Evolutionary conservation across 2,888 invertebrate species (phyloP).

Genomic region (Caenorhabditis angaria): DNA sequence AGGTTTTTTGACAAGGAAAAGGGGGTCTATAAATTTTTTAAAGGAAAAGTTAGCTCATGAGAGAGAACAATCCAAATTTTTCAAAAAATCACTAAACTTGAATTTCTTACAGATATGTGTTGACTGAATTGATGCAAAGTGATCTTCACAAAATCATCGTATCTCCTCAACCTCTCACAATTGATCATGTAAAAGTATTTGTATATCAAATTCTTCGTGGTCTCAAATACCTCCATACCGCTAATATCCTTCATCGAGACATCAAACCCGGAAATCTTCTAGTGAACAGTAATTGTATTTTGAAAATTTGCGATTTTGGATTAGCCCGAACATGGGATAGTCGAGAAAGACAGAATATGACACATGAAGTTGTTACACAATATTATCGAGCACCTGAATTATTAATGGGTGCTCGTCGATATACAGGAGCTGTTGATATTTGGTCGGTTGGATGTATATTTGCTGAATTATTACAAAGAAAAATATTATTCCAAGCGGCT

Average conservation of each 20-base stretch:
- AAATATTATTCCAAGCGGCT: conserved; percentile 97
- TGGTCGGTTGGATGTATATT: conserved; percentile 99
- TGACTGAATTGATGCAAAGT: conserved; percentile 98
- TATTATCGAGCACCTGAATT: conserved; percentile 99
- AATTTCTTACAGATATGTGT: conserved; percentile 85
- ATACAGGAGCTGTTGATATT: conserved; percentile 94
- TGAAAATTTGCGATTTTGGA: conserved; percentile 99
- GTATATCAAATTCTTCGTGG: conserved; percentile 99
- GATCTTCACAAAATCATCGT: conserved; percentile 99
- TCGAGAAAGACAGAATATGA: conserved; percentile 92
- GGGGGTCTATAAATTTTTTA: conserved; percentile 26
- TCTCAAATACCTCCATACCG: conserved; percentile 97
- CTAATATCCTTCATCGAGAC: conserved; percentile 95
- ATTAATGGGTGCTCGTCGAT: conserved; percentile 92
- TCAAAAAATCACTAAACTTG: neutral
- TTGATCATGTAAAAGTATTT: conserved; percentile 99
- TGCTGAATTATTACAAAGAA: conserved; percentile 91
- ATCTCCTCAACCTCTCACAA: conserved; percentile 95
- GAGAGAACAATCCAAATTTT: conserved; percentile 1
- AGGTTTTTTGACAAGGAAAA: too few species aligned
- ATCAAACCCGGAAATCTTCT: conserved; percentile 98
- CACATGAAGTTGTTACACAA: conserved; percentile 99
- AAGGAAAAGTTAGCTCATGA: neutral
- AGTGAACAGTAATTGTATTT: conserved; percentile 98
- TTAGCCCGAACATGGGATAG: conserved; percentile 96